Base-by-base conservation (phyloP, 2,888 invertebrate species). In the Callinectes sapidus region DNA sequence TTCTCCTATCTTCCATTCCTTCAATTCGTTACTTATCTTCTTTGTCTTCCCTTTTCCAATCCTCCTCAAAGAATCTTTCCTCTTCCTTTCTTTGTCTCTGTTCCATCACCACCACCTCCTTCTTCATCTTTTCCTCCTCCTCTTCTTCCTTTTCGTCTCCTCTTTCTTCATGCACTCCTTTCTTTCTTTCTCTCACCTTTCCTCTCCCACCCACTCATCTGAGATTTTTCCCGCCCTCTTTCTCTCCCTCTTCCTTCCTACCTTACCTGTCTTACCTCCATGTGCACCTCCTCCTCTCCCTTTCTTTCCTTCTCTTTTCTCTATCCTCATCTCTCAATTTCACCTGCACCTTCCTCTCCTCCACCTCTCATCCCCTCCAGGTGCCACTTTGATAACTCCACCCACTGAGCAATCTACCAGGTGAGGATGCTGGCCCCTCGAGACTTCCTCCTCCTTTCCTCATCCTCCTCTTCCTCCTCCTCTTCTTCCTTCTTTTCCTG, bases 331-430 rank as follows among this genome's bases (percentile, higher is more conserved):
- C 35, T 16, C 81, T 13, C 81, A 16, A 23, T n/a, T 6, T 35
- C 14, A 32, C 89, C 61, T 32, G 32, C 6, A 0, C 6, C 89
- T 10, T 87, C 28, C 8, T 28, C 87, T 87, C 48, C 48, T 77
- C 71, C 54, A 6, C 23, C 54, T 54, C 28, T 54, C n/a, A n/a
- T 54, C 18, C 61, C 61, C 61, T 61, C 61, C 61, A 61, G 61
- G 18, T 23, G 23, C 87, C n/a, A 48, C n/a, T 87, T 54, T 87
- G 81, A 81, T 81, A 81, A 81, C 81, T 35, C 81, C 81, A 81
- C 81, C 32, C 14, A 35, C 81, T 35, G n/a, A 81, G 18, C 71
- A n/a, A 77, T 23, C 71, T n/a, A 81, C 81, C 81, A 81, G 81
- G 81, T 35, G 81, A 81, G 35, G 32, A 81, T 18, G 35, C 35